Conservation (phyloP, 2,888 invertebrate species). For the Catonia carolina region DNA sequence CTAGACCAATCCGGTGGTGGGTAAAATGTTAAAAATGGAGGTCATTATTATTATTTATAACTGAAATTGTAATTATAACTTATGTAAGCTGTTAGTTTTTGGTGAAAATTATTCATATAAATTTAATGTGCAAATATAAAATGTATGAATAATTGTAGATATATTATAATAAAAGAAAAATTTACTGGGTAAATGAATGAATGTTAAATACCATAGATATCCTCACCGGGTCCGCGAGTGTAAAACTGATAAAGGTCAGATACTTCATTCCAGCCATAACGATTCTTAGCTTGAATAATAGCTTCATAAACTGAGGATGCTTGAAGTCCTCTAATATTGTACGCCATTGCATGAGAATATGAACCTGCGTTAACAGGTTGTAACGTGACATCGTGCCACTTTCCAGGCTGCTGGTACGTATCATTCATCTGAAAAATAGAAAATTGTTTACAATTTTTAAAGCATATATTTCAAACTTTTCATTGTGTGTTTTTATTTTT, state of each 20-base stretch:
- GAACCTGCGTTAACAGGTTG: slow-evolving; percentile 46
- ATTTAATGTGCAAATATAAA: no score
- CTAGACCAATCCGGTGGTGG: no score
- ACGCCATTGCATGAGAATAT: slow-evolving; percentile 52
- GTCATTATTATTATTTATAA: no score
- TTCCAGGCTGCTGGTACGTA: slow-evolving; percentile 61
- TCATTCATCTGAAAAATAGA: slow-evolving; percentile 62
- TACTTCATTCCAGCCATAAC: slow-evolving; percentile 68
- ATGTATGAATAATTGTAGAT: no score
- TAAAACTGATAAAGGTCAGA: slow-evolving; percentile 69
- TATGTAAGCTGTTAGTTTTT: no score
- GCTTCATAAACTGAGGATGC: slow-evolving; percentile 65
- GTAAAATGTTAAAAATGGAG: no score
- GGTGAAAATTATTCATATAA: no score
- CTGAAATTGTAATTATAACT: no score
- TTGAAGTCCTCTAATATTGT: slow-evolving; percentile 56
- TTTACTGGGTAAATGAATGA: no score
- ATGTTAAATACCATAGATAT: slow-evolving; percentile 29
- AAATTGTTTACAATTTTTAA: no score
- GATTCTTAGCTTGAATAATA: slow-evolving; percentile 65
- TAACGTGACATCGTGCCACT: slow-evolving; percentile 61
- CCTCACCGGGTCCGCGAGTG: slow-evolving; percentile 51
- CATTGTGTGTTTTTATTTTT: slow-evolving; percentile 25
- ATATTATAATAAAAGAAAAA: no score
- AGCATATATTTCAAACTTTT: no score